Evolutionary conservation across 1,140 invertebrate species (phyloP), one percentile per base, ranked within the genome.

Genomic region (Triops cancriformis): DNA sequence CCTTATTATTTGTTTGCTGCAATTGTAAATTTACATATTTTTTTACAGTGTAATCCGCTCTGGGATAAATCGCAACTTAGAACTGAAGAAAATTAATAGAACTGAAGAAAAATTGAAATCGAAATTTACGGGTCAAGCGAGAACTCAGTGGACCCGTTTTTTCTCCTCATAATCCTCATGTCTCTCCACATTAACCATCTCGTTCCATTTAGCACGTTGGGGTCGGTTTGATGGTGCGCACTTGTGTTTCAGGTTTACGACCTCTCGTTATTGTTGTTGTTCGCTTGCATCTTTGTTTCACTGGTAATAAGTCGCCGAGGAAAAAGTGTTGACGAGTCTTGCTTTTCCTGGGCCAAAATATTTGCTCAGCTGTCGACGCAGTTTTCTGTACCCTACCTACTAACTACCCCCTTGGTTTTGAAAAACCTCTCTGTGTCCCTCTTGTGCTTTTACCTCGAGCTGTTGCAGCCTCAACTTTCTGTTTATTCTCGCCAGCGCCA

Each of bases 361-460:
- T 64, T 64, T 23, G 51, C 51, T 64, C 51, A 64, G 51, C 51
- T 64, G 51, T 64, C 51, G 51, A 64, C 51, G 51, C 51, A 37
- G 51, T 64, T 64, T 64, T 64, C 51, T 64, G n/a, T 23, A 18
- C 51, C 51, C 4, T 45, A n/a, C 31, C 7, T 37, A 2, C 31
- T 37, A 4, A 37, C 31, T 37, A 37, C 31, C 31, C n/a, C 31
- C 31, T 37, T 37, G 31, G 31, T 37, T 37, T n/a, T 37, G 31
- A 37, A 7, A 37, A 37, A 37, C 31, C 31, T 37, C 31, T 7
- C 31, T 37, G 31, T 7, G 6, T 64, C 23, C 51, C 51, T 23
- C 51, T 64, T 23, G 51, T 23, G 14, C 51, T 5, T n/a, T 23
- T 64, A 18, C 23, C 51, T n/a, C 14, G 14, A 64, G 14, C 51